A percentile compares a stretch with the other conserved stretches of the same genome.
Conservation (phyloP, 2,113 vertebrate species). For the Pteruthius melanotis region DNA sequence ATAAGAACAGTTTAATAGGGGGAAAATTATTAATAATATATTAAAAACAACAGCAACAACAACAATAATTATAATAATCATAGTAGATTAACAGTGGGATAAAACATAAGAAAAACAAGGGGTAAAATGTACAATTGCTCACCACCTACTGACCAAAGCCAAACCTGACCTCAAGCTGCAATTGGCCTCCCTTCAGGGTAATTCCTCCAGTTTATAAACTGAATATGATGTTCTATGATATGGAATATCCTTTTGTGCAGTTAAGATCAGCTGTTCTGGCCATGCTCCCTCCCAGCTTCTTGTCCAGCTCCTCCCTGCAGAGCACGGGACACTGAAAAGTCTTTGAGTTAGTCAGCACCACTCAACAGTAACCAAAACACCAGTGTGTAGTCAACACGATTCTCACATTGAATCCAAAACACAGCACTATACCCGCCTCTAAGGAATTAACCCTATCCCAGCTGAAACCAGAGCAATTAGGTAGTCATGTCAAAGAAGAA, state of each 20-base stretch:
- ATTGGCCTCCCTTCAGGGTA: neutral
- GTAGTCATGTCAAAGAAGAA: neutral
- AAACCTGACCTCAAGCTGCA: no score
- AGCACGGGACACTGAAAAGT: neutral
- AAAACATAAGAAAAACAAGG: neutral
- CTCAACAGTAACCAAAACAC: neutral
- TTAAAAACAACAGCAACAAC: neutral
- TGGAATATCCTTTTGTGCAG: neutral
- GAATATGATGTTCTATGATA: neutral
- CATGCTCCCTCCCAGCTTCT: neutral
- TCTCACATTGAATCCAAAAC: neutral
- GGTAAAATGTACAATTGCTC: neutral
- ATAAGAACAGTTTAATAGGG: neutral
- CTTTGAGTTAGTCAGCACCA: neutral
- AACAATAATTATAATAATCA: neutral
- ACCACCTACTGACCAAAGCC: neutral
- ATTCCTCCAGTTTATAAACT: neutral
- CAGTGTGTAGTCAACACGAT: neutral
- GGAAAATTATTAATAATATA: neutral
- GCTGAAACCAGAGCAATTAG: neutral
- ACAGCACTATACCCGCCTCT: neutral
- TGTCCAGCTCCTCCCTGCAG: neutral
- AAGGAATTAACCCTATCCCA: neutral
- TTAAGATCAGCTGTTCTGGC: neutral
- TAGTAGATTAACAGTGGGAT: neutral